Conservation (phyloP, 2,113 vertebrate species). For the Rhagologus leucostigma region DNA sequence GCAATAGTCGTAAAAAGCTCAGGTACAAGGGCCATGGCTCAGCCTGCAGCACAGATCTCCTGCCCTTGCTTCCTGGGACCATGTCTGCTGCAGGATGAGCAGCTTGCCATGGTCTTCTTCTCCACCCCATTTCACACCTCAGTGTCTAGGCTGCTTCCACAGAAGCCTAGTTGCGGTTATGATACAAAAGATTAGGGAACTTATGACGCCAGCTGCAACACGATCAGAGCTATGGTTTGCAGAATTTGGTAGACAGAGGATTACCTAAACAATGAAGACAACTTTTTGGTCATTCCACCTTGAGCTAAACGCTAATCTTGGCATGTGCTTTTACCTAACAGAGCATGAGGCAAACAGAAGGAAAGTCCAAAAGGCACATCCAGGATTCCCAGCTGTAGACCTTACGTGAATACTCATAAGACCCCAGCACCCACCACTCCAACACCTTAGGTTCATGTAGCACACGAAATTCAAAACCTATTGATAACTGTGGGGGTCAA, state of each 20-base stretch:
- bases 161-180: not conserved
- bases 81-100: not conserved
- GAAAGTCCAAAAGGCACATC: not conserved
- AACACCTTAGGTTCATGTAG: accelerated
- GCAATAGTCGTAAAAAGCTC: not conserved
- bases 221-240: not conserved
- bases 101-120: not conserved
- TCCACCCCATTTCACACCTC: not conserved
- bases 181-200: not conserved
- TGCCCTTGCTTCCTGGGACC: not conserved
- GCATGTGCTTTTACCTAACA: not conserved
- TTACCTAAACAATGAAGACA: not conserved
- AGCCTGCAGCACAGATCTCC: not conserved
- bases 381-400: not conserved
- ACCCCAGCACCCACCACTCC: not conserved
- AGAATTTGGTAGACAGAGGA: not conserved
- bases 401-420: not conserved
- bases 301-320: not conserved
- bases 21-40: accelerated
- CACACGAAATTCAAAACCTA: not conserved
- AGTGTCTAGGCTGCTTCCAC: not conserved
- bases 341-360: not conserved
- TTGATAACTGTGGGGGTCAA: not conserved
- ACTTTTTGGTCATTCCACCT: not conserved
- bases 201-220: not conserved